Evolutionary conservation across 2,888 invertebrate genomes (phyloP).

Genomic region (Dolichomitus sp.): DNA sequence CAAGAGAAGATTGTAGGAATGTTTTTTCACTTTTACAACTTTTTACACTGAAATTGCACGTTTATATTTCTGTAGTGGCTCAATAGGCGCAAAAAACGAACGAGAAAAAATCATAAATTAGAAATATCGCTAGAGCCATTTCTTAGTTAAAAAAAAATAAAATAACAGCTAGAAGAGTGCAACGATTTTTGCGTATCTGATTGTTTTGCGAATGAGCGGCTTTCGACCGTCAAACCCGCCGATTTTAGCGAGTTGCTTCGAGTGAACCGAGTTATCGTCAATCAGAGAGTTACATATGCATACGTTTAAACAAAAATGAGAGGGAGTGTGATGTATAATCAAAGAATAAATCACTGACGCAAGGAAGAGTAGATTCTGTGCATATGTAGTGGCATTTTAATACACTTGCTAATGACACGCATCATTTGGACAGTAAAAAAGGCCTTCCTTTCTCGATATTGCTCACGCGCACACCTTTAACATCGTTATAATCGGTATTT

Average conservation of each 20-base stretch:
- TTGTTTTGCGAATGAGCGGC: neutral
- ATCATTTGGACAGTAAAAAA: constrained; percentile 44
- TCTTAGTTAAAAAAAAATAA: neutral
- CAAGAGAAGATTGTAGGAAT: neutral
- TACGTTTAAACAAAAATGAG: neutral
- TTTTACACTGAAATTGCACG: neutral
- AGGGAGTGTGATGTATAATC: neutral
- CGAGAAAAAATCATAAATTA: too few species aligned
- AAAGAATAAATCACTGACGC: neutral
- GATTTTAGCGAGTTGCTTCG: neutral
- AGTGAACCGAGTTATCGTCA: neutral
- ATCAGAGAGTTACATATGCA: neutral
- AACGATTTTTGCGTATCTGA: neutral
- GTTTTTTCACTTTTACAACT: neutral
- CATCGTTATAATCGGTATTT: constrained; percentile 39
- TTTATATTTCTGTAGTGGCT: neutral
- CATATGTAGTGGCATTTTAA: constrained; percentile 23
- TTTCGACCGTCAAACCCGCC: neutral
- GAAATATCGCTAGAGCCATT: neutral
- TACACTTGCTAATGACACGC: constrained; percentile 44
- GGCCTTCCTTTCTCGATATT: constrained; percentile 61
- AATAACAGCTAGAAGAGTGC: neutral
- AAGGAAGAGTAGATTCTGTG: neutral
- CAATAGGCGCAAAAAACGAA: neutral
- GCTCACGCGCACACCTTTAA: constrained; percentile 44